These are phyloP conservation scores for Leptinotarsa tumamoca DNA, from an alignment of 2,888 invertebrate species.

Conservation along the genomic window DNA sequence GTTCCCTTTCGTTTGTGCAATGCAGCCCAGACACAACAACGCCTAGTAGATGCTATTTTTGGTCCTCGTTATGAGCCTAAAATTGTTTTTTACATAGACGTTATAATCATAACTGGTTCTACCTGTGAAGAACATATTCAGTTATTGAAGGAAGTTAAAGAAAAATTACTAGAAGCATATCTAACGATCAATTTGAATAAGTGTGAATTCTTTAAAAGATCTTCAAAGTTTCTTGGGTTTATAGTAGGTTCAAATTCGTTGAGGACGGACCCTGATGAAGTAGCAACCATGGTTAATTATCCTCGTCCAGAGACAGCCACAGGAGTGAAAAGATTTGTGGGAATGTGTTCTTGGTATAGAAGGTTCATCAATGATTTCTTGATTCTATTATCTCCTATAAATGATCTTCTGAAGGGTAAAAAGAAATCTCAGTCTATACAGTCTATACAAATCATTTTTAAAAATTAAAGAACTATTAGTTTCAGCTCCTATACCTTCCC, in stretches of 20 bases:
- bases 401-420: slow-evolving; percentile 47
- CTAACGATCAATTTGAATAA: slow-evolving; percentile 51
- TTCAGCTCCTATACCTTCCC: slow-evolving; percentile 46
- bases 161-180: slow-evolving; percentile 41
- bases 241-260: slow-evolving; percentile 49
- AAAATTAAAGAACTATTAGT: slow-evolving; percentile 49
- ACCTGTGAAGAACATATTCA: slow-evolving; percentile 47
- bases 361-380: slow-evolving; percentile 51
- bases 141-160: slow-evolving; percentile 42
- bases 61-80: slow-evolving; percentile 30
- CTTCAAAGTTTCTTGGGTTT: slow-evolving; percentile 51
- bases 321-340: slow-evolving; percentile 51
- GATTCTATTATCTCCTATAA: slow-evolving; percentile 48
- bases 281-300: slow-evolving; percentile 51
- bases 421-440: slow-evolving; percentile 40
- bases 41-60: slow-evolving; percentile 46
- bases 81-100: slow-evolving; percentile 30
- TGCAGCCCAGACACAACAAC: slow-evolving; percentile 32
- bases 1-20: slow-evolving; percentile 49
- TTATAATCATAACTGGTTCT: slow-evolving; percentile 39
- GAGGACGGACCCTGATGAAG: slow-evolving; percentile 52
- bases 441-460: slow-evolving; percentile 47
- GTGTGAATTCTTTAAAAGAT: slow-evolving; percentile 31
- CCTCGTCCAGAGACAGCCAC: slow-evolving; percentile 47
- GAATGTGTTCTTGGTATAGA: slow-evolving; percentile 39